Base-by-base conservation (phyloP, 2,888 invertebrate species). In the Hypena proboscidalis region DNA sequence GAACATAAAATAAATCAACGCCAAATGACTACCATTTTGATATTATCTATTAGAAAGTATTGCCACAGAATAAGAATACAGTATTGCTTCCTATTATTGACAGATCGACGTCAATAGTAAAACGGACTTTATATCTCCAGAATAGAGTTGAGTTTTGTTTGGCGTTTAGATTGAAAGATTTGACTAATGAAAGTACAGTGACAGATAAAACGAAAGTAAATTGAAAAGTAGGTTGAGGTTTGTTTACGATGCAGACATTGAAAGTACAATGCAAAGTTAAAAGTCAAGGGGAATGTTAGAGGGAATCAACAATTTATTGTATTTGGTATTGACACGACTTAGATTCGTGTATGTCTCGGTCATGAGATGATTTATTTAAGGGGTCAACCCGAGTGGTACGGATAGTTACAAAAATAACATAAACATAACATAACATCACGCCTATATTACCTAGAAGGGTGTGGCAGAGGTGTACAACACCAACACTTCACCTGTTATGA, bases 161-260 rank as follows among this genome's bases (percentile, higher is more conserved):
- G 26, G 9, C 4, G 7, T n/a, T 5, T 4, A 21, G 8, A 33
- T 49, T 26, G 26, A 47, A 50, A 33, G 43, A 51, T 54, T 57
- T 47, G 42, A 62, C 53, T 66, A 71, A 74, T 70, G 73, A 78
- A 80, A 77, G 77, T 74, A 65, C 62, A 56, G 32, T 67, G 63
- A 70, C 67, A 69, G 64, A 60, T 63, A 47, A 69, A 70, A 62
- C 51, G 72, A 71, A 70, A 77, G 70, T 68, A 60, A 65, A 46
- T 60, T 38, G 44, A 36, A 35, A 56, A 63, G 67, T 74, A 33
- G 70, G 65, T 59, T 59, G 55, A 43, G 37, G 35, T 60, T 33
- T n/a, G 39, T 20, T 25, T 42, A 42, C 43, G 34, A 35, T 17
- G 7, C 9, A 19, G 29, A 6, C 10, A 29, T n/a, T 7, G 15